Evolutionary conservation across 2,888 invertebrate species (phyloP).

Genomic region (Adineta ricciae): DNA sequence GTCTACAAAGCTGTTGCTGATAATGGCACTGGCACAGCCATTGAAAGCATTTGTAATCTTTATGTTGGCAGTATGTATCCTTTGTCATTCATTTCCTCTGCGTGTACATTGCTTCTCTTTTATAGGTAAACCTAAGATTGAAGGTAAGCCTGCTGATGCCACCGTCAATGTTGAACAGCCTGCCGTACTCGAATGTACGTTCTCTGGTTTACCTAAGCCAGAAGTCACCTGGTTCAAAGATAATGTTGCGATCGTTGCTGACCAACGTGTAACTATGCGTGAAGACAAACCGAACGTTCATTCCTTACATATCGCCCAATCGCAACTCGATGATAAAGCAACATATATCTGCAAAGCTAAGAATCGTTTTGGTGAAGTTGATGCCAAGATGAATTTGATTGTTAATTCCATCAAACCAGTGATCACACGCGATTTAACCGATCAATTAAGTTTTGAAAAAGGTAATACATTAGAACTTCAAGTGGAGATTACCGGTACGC

Average conservation of each 20-base stretch:
- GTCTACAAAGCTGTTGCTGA: background rate
- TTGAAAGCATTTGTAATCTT: background rate
- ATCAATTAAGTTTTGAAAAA: constrained; percentile 18
- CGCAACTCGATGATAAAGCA: background rate
- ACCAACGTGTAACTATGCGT: background rate
- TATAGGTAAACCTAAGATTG: constrained; percentile 2
- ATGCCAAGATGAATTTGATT: background rate
- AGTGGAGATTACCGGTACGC: constrained; percentile 36
- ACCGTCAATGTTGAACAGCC: constrained; percentile 25
- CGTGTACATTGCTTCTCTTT: background rate
- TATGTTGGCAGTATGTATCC: background rate
- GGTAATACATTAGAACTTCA: constrained; percentile 24
- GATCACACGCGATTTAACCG: background rate
- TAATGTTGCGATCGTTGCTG: background rate
- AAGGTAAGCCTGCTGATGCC: constrained; percentile 16
- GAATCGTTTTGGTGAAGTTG: constrained; percentile 4
- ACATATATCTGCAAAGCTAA: background rate
- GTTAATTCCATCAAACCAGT: background rate
- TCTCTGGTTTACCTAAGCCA: constrained; percentile 21
- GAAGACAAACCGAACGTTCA: background rate
- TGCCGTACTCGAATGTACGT: background rate
- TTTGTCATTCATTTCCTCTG: too few relatives aligned
- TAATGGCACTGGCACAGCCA: background rate
- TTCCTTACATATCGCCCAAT: background rate
- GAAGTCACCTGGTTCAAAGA: constrained; percentile 29